phyloP scores from a whole-genome alignment of 2,113 vertebrate species.

The Taurulus bubalis region DNA sequence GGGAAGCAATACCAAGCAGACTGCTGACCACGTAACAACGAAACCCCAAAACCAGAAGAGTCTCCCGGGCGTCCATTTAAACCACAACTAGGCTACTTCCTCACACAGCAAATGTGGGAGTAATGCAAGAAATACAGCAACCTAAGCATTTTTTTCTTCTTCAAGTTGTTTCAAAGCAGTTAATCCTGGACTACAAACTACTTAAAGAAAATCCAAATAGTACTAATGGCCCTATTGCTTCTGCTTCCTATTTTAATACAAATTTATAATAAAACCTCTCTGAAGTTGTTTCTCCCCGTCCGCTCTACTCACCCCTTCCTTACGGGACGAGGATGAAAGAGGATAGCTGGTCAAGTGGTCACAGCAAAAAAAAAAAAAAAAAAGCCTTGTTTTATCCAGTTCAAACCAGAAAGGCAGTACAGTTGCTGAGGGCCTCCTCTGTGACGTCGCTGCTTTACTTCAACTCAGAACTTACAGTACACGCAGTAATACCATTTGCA shows the following conservation, averaged over 20 bases:
- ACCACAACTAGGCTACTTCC: conserved; percentile 27
- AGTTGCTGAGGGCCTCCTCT: conserved; percentile 8
- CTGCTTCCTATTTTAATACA: neutral
- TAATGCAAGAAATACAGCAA: conserved; percentile 21
- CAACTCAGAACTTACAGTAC: conserved; percentile 17
- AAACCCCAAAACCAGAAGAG: neutral
- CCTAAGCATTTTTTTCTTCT: neutral
- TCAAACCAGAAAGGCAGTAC: conserved; percentile 57
- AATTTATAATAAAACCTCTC: too few relatives aligned
- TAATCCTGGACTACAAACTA: neutral
- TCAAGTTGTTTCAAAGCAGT: conserved; percentile 6
- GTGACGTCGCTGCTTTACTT: conserved; percentile 26
- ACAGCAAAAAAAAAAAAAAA: neutral
- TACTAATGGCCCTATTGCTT: neutral
- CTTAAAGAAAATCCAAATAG: neutral
- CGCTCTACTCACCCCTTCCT: neutral
- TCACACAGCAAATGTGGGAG: neutral
- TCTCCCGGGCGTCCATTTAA: neutral
- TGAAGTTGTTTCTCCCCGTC: neutral
- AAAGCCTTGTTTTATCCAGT: conserved; percentile 62
- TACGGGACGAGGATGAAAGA: conserved; percentile 31
- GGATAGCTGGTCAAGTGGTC: conserved; percentile 28
- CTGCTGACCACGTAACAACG: neutral
- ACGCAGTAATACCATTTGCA: conserved; percentile 2
- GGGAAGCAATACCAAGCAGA: conserved; percentile 5